phyloP scores from a whole-genome alignment of 2,888 invertebrate genomes.

The Didymodactylos carnosus region DNA sequence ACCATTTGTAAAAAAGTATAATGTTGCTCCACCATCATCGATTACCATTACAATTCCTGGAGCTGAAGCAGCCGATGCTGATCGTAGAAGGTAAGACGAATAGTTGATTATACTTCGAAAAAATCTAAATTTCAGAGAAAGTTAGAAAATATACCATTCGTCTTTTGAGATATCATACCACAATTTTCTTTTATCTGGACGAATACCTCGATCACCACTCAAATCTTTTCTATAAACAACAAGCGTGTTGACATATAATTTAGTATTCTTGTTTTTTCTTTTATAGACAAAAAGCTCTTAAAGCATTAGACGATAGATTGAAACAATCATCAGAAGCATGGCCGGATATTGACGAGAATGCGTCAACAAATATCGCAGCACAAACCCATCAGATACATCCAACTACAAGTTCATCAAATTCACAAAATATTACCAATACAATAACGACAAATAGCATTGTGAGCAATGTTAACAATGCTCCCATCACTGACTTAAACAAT shows the following conservation, averaged over 20 bases:
- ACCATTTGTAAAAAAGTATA: slow-evolving; percentile 56
- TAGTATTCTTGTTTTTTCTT: background rate
- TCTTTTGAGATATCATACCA: no score
- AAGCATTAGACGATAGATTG: slow-evolving; percentile 71
- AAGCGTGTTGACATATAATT: background rate
- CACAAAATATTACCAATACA: no score
- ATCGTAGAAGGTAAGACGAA: slow-evolving; percentile 55
- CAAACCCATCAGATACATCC: background rate
- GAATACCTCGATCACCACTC: no score
- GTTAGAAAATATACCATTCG: no score
- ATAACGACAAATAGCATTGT: no score
- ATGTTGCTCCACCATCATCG: slow-evolving; percentile 40
- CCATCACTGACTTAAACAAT: no score
- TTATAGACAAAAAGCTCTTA: slow-evolving; percentile 67
- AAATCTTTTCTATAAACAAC: background rate
- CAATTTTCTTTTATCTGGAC: no score
- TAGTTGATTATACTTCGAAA: background rate
- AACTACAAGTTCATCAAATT: background rate
- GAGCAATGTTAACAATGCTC: no score
- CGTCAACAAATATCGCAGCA: background rate
- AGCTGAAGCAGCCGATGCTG: slow-evolving; percentile 69
- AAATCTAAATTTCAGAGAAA: no score
- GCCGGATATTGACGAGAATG: background rate
- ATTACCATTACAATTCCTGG: slow-evolving; percentile 66
- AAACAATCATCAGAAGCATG: slow-evolving; percentile 15